Conservation (phyloP, 30 jellyfish, hydroid and myxozoan species). For the Clytia hemisphaerica region DNA sequence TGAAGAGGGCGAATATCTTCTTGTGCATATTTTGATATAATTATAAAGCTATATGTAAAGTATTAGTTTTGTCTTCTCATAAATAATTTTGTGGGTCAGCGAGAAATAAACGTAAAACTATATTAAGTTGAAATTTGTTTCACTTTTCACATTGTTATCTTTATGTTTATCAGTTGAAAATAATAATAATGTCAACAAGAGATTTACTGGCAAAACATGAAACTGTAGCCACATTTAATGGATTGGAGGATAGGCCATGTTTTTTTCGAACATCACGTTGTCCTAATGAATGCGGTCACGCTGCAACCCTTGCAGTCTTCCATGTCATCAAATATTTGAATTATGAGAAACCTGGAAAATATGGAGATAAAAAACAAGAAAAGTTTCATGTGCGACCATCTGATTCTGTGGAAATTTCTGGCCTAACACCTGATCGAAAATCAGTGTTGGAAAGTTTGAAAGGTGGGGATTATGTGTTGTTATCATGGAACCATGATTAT, state of each 20-base stretch:
- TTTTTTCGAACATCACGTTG: constrained; percentile 24
- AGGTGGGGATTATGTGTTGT: constrained; percentile 21
- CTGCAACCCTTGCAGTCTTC: constrained; percentile 29
- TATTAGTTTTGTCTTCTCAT: too few species aligned
- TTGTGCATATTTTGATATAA: too few species aligned
- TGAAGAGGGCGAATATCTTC: too few species aligned
- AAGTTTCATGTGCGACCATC: constrained; percentile 23
- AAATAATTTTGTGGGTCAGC: too few species aligned
- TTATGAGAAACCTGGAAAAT: constrained; percentile 34
- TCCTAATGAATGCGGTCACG: constrained; percentile 37
- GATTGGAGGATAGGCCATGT: constrained; percentile 15
- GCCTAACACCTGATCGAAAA: constrained; percentile 13
- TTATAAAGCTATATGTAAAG: too few species aligned
- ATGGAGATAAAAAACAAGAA: constrained; percentile 26
- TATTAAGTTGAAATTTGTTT: too few species aligned
- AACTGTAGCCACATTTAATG: constrained; percentile 27
- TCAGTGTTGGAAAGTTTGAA: constrained; percentile 10
- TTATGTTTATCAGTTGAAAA: too few species aligned
- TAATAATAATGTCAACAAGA: too few species aligned
- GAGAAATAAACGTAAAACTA: too few species aligned
- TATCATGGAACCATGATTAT: constrained; percentile 42
- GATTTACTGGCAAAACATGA: constrained; percentile 29
- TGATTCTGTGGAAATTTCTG: constrained; percentile 14
- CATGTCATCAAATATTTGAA: constrained; percentile 1
- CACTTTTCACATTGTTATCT: too few species aligned